Conservation (phyloP, 2,888 invertebrate genomes). For the Augiades crinisus region DNA sequence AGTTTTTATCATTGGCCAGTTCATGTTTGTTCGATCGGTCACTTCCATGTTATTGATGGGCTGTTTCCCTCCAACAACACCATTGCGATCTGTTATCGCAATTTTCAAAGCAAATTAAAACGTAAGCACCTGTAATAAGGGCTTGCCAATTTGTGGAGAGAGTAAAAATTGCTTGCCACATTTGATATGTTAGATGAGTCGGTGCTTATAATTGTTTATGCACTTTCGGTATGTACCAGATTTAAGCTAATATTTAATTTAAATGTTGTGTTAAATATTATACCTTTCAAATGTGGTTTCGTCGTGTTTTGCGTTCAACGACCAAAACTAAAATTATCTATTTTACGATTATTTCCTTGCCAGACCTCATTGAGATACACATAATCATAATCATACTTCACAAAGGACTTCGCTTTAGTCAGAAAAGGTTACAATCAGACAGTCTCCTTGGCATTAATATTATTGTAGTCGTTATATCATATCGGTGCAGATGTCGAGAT, state of each 20-base stretch:
- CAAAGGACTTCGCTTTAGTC: no score
- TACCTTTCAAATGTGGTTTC: no score
- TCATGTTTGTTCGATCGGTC: slow-evolving; percentile 78
- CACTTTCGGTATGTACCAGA: slow-evolving; percentile 35
- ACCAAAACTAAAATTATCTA: background rate
- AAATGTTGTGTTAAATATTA: no score
- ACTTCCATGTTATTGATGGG: slow-evolving; percentile 76
- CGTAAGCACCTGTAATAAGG: slow-evolving; percentile 20
- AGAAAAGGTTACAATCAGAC: no score
- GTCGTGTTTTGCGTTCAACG: no score
- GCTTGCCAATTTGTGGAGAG: slow-evolving; percentile 13
- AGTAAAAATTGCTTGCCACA: background rate
- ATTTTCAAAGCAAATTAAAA: slow-evolving; percentile 23
- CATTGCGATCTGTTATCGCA: slow-evolving; percentile 40
- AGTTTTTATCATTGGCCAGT: slow-evolving; percentile 80
- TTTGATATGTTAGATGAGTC: slow-evolving; percentile 8
- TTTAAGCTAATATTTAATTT: background rate
- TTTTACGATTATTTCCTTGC: no score
- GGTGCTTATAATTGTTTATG: slow-evolving; percentile 35
- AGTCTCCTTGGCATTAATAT: no score
- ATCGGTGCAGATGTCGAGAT: no score
- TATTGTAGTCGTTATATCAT: no score
- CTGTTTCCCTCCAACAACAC: slow-evolving; percentile 54
- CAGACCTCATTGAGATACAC: no score
- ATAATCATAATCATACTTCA: no score